Evolutionary conservation across 2,113 vertebrate genomes (phyloP).

Genomic region (Salvator merianae): DNA sequence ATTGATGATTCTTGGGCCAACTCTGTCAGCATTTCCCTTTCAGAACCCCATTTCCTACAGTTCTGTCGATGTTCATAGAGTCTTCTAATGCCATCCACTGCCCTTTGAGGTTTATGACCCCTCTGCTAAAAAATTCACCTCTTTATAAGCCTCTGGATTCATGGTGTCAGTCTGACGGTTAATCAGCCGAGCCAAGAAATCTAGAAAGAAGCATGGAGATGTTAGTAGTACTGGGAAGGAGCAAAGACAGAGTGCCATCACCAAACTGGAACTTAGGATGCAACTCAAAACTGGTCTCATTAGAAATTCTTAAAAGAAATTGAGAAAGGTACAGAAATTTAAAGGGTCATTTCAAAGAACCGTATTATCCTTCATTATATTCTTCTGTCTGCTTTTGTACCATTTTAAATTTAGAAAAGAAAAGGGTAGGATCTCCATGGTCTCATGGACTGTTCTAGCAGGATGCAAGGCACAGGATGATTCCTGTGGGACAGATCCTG

Average conservation of each 20-base stretch:
- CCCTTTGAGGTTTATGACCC: not conserved
- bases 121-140: not conserved
- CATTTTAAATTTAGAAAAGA: too few relatives aligned
- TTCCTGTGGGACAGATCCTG: too few relatives aligned
- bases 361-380: too few relatives aligned
- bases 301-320: not conserved
- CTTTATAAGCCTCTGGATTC: not conserved
- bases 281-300: not conserved
- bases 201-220: not conserved
- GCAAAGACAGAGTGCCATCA: not conserved
- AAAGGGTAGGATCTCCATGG: too few relatives aligned
- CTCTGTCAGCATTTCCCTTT: not conserved
- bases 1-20: not conserved
- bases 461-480: too few relatives aligned
- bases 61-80: not conserved
- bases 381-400: too few relatives aligned
- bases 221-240: not conserved
- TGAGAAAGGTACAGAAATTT: too few relatives aligned
- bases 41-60: not conserved
- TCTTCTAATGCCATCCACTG: not conserved
- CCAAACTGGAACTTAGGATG: not conserved
- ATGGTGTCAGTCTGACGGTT: accelerated
- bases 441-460: not conserved
- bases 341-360: too few relatives aligned
- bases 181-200: not conserved